Percentiles rank a stretch among this genome's conserved stretches.
These are phyloP conservation scores for Ichneumon xanthorius DNA, from an alignment of 2,888 invertebrate species.

Conservation along the genomic window DNA sequence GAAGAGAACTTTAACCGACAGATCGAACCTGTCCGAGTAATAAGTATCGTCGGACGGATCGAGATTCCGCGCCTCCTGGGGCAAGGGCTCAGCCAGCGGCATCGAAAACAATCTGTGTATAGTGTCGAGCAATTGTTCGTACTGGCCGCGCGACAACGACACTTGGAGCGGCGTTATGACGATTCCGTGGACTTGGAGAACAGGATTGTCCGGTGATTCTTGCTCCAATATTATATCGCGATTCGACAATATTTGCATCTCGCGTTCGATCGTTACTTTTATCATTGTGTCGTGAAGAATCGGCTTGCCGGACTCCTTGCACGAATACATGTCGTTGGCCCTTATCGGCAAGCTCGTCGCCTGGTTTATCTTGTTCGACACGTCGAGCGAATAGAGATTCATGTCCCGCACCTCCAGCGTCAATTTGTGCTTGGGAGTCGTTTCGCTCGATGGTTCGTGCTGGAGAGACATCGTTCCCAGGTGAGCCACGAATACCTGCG, in stretches of 20 bases:
- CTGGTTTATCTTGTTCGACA: constrained; percentile 81
- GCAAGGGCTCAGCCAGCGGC: constrained; percentile 80
- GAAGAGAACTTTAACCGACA: constrained; percentile 87
- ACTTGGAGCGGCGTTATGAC: constrained; percentile 94
- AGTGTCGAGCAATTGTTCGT: constrained; percentile 95
- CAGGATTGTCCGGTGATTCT: constrained; percentile 72
- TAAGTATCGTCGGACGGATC: constrained; percentile 78
- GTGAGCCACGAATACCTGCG: constrained; percentile 95
- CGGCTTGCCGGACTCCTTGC: constrained; percentile 91
- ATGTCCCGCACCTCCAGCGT: constrained; percentile 92
- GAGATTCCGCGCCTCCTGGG: constrained; percentile 78
- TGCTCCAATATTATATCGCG: constrained; percentile 68
- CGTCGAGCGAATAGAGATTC: constrained; percentile 93
- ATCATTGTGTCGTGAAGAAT: constrained; percentile 96
- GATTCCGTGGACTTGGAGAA: constrained; percentile 87
- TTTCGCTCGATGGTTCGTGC: constrained; percentile 80
- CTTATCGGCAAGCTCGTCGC: constrained; percentile 84
- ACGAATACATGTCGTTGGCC: constrained; percentile 91
- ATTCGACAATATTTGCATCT: constrained; percentile 74
- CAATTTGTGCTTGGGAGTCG: constrained; percentile 78
- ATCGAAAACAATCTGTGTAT: constrained; percentile 83
- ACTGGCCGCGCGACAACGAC: constrained; percentile 94
- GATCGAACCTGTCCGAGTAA: constrained; percentile 79
- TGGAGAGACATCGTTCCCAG: constrained; percentile 93
- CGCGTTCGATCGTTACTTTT: constrained; percentile 88